phyloP scores from a whole-genome alignment of 2,888 invertebrate genomes.

The Halocaridina rubra region DNA sequence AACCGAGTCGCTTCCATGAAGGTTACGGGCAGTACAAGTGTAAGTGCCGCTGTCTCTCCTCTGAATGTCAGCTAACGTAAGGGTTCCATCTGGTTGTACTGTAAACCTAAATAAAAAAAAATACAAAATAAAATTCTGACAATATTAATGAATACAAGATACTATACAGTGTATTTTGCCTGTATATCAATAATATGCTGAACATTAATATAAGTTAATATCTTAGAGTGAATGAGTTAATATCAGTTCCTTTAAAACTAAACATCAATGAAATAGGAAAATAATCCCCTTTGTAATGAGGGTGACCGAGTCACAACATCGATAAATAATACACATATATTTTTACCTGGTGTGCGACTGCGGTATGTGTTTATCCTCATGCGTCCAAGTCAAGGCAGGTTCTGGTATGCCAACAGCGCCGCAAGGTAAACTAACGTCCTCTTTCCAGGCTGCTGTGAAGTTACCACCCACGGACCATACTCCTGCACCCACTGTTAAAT shows the following conservation, averaged over 20 bases:
- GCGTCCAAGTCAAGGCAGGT: constrained; percentile 38
- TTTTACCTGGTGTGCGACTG: background rate
- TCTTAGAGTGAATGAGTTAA: too few species aligned
- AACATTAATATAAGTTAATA: too few species aligned
- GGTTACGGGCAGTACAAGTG: constrained; percentile 56
- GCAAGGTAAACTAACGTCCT: constrained; percentile 47
- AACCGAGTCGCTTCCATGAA: constrained; percentile 51
- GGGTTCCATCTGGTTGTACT: constrained; percentile 45
- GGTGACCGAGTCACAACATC: too few species aligned
- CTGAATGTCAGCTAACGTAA: constrained; percentile 44
- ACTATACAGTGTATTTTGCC: too few species aligned
- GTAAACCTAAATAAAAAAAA: background rate
- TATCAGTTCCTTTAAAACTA: too few species aligned
- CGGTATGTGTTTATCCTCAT: background rate
- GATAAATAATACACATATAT: too few species aligned
- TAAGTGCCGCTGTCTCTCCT: constrained; percentile 47
- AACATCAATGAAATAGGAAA: too few species aligned
- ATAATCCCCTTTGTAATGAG: too few species aligned
- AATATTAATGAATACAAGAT: too few species aligned
- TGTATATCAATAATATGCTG: too few species aligned
- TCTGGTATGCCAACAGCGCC: constrained; percentile 45
- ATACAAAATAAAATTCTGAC: background rate
- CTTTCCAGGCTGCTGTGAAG: constrained; percentile 45
- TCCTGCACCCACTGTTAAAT: constrained; percentile 33
- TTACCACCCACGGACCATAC: constrained; percentile 52